Evolutionary conservation across 1,140 invertebrate species (phyloP), one percentile per base, ranked within the genome.

Genomic region (Trichomalopsis sarcophagae): DNA sequence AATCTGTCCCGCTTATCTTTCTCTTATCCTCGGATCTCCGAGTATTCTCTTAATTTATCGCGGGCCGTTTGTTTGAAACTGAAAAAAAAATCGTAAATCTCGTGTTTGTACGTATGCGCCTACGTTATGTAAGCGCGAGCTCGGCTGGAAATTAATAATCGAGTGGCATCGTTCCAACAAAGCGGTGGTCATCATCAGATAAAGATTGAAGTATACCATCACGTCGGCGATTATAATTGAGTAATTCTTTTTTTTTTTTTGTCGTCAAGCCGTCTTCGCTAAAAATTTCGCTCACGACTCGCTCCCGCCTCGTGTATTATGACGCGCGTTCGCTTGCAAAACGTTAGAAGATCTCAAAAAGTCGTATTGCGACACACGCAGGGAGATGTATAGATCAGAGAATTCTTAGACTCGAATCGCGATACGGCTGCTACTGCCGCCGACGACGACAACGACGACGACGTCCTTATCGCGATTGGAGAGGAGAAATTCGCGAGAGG

Each of bases 281-380:
- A 36, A 36, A 79, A 11, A 30, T 79, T 44, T 69, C 66, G 11
- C 84, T 87, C 68, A 86, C 44, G 74, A 55, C 27, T 69, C 21
- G 50, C 55, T 47, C 82, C 84, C 81, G 44, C 47, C 33, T 76
- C 10, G 55, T 75, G 40, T 80, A 62, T 84, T 62, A 30, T 21
- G 76, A 33, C 84, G 69, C 75, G 36, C 66, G 73, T n/a, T 3
- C 17, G 36, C 78, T 82, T 80, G 79, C 79, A 73, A 84, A 87
- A 81, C 55, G 74, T 75, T 85, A 85, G 86, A 82, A 62, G 84
- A 87, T 85, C 80, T 84, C 86, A 82, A 85, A 84, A 80, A 83
- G 69, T 79, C 78, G 17, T 36, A 36, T 81, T 86, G 79, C 80
- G 82, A 82, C 86, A 75, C 73, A 75, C 73, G 47, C 78, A 84